phyloP scores from a whole-genome alignment of 2,113 vertebrate species.

The Plecturocebus donacophilus region DNA sequence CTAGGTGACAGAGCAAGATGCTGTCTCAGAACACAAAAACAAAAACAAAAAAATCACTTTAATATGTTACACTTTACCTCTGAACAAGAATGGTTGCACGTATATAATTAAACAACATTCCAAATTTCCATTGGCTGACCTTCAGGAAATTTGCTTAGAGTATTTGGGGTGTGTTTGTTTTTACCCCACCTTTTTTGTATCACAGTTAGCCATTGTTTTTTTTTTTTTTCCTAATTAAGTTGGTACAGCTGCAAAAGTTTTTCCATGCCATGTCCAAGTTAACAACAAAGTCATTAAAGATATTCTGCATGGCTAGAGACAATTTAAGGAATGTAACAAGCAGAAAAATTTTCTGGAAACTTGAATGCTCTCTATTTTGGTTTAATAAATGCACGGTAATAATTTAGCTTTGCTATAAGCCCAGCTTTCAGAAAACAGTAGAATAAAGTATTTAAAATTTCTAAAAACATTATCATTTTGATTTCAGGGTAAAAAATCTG shows the following conservation, averaged over 20 bases:
- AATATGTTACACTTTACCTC: not conserved
- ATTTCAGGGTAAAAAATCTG: not conserved
- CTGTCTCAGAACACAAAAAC: too few species aligned
- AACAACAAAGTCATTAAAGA: not conserved
- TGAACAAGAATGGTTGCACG: not conserved
- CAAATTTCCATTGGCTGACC: conserved; percentile 40
- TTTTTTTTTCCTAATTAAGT: conserved; percentile 12
- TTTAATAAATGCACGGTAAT: not conserved
- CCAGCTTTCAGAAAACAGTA: not conserved
- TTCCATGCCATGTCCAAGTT: not conserved
- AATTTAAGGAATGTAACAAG: not conserved
- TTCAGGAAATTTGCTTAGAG: conserved; percentile 22
- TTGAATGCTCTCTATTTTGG: not conserved
- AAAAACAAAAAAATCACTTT: not conserved
- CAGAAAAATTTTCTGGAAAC: not conserved
- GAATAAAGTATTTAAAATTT: not conserved
- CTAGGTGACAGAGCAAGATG: too few species aligned
- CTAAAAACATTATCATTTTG: conserved; percentile 1
- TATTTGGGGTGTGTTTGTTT: conserved; percentile 5
- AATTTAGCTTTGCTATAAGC: not conserved
- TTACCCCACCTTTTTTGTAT: not conserved
- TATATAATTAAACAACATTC: not conserved
- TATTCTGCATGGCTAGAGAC: not conserved
- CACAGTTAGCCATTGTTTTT: not conserved
- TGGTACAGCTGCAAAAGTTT: not conserved